Percentiles rank a stretch among this genome's conserved stretches.
Evolutionary conservation across 2,888 invertebrate genomes (phyloP).

Genomic region (Agrochola circellaris): DNA sequence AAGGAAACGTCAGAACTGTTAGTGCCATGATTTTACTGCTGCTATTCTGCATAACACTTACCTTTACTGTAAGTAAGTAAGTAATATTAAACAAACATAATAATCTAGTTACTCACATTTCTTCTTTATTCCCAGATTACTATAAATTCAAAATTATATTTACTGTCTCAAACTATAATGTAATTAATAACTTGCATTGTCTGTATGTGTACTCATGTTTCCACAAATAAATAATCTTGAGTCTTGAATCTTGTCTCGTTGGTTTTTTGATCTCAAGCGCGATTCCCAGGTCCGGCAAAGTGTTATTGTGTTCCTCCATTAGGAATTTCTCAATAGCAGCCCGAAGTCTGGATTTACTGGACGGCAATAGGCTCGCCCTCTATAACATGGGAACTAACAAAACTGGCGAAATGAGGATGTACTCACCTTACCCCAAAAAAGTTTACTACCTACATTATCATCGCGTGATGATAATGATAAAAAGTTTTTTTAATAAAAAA

Average conservation of each 20-base stretch:
- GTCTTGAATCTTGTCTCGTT: too few relatives aligned
- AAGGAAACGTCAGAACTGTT: constrained; percentile 11
- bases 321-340: not conserved
- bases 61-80: constrained; percentile 25
- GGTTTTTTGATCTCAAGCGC: not conserved
- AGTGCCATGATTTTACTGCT: constrained; percentile 23
- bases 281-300: not conserved
- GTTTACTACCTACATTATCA: too few relatives aligned
- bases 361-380: not conserved
- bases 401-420: not conserved
- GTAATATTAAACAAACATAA: not conserved
- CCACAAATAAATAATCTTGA: too few relatives aligned
- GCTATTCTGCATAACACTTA: constrained; percentile 4
- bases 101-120: not conserved
- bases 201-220: too few relatives aligned
- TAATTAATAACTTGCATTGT: too few relatives aligned
- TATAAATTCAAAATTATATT: not conserved
- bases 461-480: not conserved
- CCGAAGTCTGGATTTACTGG: not conserved
- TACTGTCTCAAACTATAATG: not conserved
- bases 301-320: not conserved
- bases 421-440: not conserved
- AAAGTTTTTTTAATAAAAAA: not conserved
- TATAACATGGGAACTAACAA: not conserved
- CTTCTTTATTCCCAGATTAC: not conserved